Evolutionary conservation across 2,888 invertebrate genomes (phyloP).

Genomic region (Protonemura montana): DNA sequence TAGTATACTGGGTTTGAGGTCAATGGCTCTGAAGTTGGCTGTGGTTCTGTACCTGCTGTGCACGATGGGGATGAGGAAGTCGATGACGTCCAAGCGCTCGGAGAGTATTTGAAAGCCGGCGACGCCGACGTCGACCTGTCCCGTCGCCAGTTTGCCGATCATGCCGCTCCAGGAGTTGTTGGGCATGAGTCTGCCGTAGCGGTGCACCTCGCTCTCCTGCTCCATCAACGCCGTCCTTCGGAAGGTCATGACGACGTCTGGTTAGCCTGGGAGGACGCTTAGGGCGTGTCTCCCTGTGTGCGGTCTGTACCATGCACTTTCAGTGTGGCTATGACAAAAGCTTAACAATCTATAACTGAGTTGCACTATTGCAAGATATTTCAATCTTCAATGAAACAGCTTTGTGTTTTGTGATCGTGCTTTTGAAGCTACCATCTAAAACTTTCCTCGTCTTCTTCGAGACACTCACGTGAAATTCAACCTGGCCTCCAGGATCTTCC

Average conservation of each 20-base stretch:
- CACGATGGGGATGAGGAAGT: conserved; percentile 25
- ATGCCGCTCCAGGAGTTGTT: conserved; percentile 20
- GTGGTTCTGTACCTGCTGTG: conserved; percentile 16
- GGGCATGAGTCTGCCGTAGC: neutral
- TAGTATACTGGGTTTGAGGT: too few relatives aligned
- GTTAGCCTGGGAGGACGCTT: too few relatives aligned
- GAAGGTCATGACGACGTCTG: neutral
- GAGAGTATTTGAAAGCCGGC: neutral
- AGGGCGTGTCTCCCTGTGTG: too few relatives aligned
- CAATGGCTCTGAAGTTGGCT: too few relatives aligned
- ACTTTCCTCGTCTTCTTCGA: neutral
- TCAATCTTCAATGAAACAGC: too few relatives aligned
- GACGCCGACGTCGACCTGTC: neutral
- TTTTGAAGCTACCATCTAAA: too few relatives aligned
- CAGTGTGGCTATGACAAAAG: too few relatives aligned
- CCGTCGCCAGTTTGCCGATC: neutral
- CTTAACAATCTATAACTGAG: too few relatives aligned
- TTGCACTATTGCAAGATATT: too few relatives aligned
- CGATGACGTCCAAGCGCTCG: neutral
- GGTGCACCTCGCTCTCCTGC: neutral
- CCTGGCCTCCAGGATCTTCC: neutral
- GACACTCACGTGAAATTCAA: conserved; percentile 29
- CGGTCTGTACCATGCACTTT: too few relatives aligned
- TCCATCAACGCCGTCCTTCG: neutral
- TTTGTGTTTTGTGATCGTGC: too few relatives aligned